These are phyloP conservation scores for Drosophila gunungcola DNA, from an alignment of 1,140 invertebrate species.

Conservation along the genomic window DNA sequence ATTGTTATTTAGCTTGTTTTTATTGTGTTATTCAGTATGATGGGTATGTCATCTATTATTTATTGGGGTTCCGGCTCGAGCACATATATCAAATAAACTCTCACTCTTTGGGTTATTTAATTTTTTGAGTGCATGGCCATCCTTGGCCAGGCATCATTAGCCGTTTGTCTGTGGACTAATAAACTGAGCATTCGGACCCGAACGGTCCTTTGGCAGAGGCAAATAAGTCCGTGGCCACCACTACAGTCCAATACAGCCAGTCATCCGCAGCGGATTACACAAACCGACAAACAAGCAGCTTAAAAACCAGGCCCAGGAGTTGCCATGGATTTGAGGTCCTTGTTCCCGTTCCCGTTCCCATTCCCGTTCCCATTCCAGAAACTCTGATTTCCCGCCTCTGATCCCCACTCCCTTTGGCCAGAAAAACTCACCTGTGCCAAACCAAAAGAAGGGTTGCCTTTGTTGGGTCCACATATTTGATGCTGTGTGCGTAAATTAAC, in stretches of 20 bases:
- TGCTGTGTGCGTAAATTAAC: conserved; percentile 79
- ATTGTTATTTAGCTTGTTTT: not conserved
- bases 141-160: conserved; percentile 74
- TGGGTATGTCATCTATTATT: not conserved
- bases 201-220: conserved; percentile 13
- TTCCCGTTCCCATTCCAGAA: not conserved
- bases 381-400: not conserved
- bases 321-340: conserved; percentile 39
- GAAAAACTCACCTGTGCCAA: conserved; percentile 33
- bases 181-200: conserved; percentile 56
- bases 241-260: conserved; percentile 54
- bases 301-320: conserved; percentile 63
- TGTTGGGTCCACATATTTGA: conserved; percentile 77
- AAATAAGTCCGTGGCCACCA: conserved; percentile 28
- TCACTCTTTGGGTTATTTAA: not conserved
- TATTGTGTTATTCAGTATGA: not conserved
- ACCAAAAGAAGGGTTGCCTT: conserved; percentile 23
- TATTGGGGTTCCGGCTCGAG: not conserved
- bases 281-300: conserved; percentile 81
- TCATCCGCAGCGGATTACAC: conserved; percentile 66
- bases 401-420: not conserved
- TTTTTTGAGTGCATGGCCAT: conserved; percentile 23
- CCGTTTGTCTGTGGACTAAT: conserved; percentile 60
- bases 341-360: not conserved
- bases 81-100: conserved; percentile 1